Conservation (phyloP, 2,797 vertebrate genomes). For the Rhynchotus rufescens region DNA sequence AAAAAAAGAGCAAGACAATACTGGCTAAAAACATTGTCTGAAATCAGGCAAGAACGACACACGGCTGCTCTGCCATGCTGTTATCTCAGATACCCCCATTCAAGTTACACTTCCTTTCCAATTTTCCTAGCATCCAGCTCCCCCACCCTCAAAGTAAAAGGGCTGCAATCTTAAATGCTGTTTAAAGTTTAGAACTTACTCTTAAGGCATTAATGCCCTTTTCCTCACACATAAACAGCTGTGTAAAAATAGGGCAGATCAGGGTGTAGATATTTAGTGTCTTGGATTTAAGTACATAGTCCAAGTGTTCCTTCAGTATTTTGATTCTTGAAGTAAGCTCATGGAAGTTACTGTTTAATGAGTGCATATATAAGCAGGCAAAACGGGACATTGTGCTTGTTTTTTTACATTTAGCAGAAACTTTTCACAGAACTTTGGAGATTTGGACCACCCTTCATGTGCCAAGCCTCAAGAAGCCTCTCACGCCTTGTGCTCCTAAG, state of each 20-base stretch:
- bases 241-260: neutral
- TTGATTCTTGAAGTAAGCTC: neutral
- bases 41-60: neutral
- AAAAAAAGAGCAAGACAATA: neutral
- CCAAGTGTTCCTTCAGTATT: neutral
- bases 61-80: neutral
- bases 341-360: neutral
- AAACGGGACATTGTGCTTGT: neutral
- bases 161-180: neutral
- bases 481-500: neutral
- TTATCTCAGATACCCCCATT: neutral
- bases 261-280: neutral
- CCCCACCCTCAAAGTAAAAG: neutral
- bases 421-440: neutral
- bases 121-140: neutral
- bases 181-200: neutral
- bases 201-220: neutral
- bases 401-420: neutral
- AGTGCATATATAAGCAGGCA: neutral
- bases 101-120: neutral
- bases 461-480: neutral
- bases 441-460: neutral
- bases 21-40: neutral
- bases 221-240: neutral
- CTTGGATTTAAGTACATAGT: neutral